Percentiles rank a stretch among this genome's conserved stretches.
Evolutionary conservation across 2,113 vertebrate species (phyloP).

Genomic region (Eublepharis macularius): DNA sequence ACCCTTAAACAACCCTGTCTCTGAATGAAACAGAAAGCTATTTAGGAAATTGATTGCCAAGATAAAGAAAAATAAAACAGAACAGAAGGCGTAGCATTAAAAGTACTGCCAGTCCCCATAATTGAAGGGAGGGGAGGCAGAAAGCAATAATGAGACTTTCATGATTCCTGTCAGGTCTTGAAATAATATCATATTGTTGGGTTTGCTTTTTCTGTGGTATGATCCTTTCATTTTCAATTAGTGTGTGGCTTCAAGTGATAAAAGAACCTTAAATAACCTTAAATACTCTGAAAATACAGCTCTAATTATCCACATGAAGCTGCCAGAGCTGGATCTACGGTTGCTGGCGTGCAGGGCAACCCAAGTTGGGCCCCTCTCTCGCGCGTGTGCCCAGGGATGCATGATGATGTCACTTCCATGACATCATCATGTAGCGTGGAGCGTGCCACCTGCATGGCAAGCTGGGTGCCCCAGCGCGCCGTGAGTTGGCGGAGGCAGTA

Average conservation of each 20-base stretch:
- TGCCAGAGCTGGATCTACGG: too few relatives aligned
- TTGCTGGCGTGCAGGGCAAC: too few relatives aligned
- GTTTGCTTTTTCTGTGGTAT: neutral
- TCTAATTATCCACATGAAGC: neutral
- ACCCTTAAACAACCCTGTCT: conserved; percentile 50
- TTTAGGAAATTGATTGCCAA: conserved; percentile 55
- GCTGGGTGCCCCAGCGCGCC: too few relatives aligned
- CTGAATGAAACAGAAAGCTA: conserved; percentile 47
- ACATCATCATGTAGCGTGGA: too few relatives aligned
- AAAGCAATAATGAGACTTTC: neutral
- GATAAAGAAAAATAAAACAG: conserved; percentile 29
- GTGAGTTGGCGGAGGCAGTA: too few relatives aligned
- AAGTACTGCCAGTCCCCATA: neutral
- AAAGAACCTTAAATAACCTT: neutral
- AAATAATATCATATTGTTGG: neutral
- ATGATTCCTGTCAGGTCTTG: neutral
- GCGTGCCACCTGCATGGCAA: too few relatives aligned
- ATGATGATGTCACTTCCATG: too few relatives aligned
- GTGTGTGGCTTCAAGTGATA: neutral
- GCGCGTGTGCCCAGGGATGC: too few relatives aligned
- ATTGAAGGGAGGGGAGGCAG: neutral
- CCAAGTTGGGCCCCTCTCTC: too few relatives aligned
- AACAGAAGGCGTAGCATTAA: conserved; percentile 36
- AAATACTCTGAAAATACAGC: neutral
- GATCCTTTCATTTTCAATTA: conserved; percentile 6